Base-by-base conservation (phyloP, 1,140 invertebrate species). In the Planococcus citri region DNA sequence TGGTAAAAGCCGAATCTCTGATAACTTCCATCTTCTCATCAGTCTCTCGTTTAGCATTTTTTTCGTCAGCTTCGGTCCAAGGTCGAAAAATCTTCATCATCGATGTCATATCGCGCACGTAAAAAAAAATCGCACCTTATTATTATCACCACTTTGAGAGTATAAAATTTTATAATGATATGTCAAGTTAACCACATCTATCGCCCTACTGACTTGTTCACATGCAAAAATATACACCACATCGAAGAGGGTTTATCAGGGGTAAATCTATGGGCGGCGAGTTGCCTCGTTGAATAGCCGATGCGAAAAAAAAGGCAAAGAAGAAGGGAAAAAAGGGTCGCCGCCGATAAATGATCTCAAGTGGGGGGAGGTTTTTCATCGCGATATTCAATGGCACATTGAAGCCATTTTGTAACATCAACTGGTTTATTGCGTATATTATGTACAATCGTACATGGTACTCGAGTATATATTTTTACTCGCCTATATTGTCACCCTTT, bases 381-480 rank as follows among this genome's bases (percentile, higher is more conserved):
- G n/a, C n/a, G n/a, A n/a, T n/a, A n/a, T n/a, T n/a, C n/a, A n/a
- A 25, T 64, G 6, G 21, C 10, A n/a, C n/a, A n/a, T n/a, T n/a
- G 8, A 14, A 20, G 60, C 60, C 60, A 64, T 64, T 64, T 64
- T 64, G 60, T 64, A n/a, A n/a, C n/a, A 64, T 64, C 25, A 64
- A 64, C 60, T 64, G 60, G 60, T 64, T 64, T 64, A 64, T 64
- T 25, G 60, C 60, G 60, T 58, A 58, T 58, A n/a, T n/a, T n/a
- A n/a, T n/a, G n/a, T n/a, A n/a, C n/a, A n/a, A n/a, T n/a, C n/a
- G n/a, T n/a, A n/a, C n/a, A n/a, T n/a, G n/a, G n/a, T n/a, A n/a
- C n/a, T n/a, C n/a, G n/a, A n/a, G n/a, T n/a, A n/a, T n/a, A n/a
- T n/a, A n/a, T n/a, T n/a, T n/a, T n/a, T n/a, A n/a, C n/a, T n/a